Percentiles rank a stretch among this genome's conserved stretches.
These are phyloP conservation scores for Rhabdomys pumilio DNA, from an alignment of 2,797 vertebrate species.

Conservation along the genomic window DNA sequence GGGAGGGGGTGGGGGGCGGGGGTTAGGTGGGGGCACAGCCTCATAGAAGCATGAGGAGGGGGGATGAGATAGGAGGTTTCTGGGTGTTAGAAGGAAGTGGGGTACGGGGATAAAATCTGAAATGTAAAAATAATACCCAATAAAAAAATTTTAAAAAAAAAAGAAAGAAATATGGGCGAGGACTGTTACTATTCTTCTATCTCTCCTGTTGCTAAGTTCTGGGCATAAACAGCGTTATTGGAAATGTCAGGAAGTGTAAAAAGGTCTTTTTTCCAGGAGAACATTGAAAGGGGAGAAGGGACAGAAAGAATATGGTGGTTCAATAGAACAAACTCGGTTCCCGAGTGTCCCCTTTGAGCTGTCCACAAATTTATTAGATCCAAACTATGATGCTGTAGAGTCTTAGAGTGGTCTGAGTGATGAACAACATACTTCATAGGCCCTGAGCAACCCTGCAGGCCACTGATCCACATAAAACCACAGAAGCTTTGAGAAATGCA, in stretches of 20 bases:
- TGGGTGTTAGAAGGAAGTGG: too few relatives aligned
- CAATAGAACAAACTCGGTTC: too few relatives aligned
- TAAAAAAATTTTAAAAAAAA: too few relatives aligned
- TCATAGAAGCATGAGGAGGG: too few relatives aligned
- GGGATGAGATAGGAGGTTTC: too few relatives aligned
- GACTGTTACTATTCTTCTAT: too few relatives aligned
- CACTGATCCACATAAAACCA: not conserved
- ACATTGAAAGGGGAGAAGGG: not conserved
- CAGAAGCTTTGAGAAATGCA: not conserved
- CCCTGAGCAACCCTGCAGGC: too few relatives aligned
- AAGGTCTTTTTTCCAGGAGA: not conserved
- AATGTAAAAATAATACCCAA: too few relatives aligned
- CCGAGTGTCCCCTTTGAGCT: not conserved
- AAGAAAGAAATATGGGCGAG: not conserved
- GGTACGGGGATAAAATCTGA: too few relatives aligned
- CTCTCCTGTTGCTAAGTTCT: not conserved
- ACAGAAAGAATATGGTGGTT: too few relatives aligned
- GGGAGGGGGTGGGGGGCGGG: too few relatives aligned
- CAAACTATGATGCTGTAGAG: not conserved
- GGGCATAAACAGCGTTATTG: not conserved
- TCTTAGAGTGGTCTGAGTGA: not conserved
- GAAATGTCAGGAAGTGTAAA: not conserved
- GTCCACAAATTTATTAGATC: not conserved
- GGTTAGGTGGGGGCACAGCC: too few relatives aligned
- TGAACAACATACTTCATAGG: not conserved